phyloP scores from a whole-genome alignment of 1,140 invertebrate species.

The Drosophila ogumai region DNA sequence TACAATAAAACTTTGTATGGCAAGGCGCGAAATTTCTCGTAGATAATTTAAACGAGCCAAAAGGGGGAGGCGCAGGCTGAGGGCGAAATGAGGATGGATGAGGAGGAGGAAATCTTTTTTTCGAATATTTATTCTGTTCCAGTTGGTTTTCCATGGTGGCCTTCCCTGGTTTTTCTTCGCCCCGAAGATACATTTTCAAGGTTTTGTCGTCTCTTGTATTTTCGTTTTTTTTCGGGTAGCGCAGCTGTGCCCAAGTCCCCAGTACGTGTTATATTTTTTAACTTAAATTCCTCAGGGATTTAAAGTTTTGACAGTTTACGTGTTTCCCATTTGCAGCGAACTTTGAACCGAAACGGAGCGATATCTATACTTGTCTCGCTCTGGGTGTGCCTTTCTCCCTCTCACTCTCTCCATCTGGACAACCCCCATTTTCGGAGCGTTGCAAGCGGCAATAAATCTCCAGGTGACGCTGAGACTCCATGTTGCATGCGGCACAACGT shows the following conservation, averaged over 20 bases:
- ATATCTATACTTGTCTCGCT: slow-evolving; percentile 20
- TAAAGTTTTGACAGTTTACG: slow-evolving; percentile 84
- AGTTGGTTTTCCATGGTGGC: slow-evolving; percentile 46
- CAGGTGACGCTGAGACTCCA: slow-evolving; percentile 74
- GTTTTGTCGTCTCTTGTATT: slow-evolving; percentile 57
- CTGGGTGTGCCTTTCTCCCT: slow-evolving; percentile 10
- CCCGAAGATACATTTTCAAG: slow-evolving; percentile 76
- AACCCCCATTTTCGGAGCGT: slow-evolving; percentile 55
- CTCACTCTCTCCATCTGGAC: slow-evolving; percentile 9
- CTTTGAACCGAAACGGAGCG: slow-evolving; percentile 66
- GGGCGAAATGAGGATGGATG: not conserved
- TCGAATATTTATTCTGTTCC: slow-evolving; percentile 54
- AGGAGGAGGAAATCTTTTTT: slow-evolving; percentile 45
- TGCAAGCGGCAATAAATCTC: slow-evolving; percentile 71
- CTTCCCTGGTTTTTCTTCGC: slow-evolving; percentile 32
- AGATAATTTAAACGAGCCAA: slow-evolving; percentile 76
- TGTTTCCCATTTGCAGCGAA: slow-evolving; percentile 79
- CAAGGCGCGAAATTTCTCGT: slow-evolving; percentile 74
- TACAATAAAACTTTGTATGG: slow-evolving; percentile 80
- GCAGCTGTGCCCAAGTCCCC: slow-evolving; percentile 66
- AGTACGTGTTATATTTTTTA: slow-evolving; percentile 83
- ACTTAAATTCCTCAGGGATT: slow-evolving; percentile 82
- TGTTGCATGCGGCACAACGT: slow-evolving; percentile 79
- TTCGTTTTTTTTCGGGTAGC: slow-evolving; percentile 46
- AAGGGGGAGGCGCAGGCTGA: not conserved